phyloP scores from a whole-genome alignment of 1,140 invertebrate species.

The Drosophila willistoni region DNA sequence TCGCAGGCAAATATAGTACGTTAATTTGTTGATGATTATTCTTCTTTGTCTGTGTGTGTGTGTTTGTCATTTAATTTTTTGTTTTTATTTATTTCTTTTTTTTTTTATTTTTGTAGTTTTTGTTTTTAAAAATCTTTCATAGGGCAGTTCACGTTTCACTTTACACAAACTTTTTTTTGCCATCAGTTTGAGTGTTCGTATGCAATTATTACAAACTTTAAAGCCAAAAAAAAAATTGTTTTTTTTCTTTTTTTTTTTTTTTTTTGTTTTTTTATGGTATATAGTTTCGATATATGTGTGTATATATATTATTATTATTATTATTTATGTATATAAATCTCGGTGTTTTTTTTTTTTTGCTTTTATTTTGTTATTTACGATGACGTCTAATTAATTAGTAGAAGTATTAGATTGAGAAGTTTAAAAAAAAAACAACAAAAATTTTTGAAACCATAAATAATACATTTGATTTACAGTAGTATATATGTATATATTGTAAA shows the following conservation, averaged over 20 bases:
- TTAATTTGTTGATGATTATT: constrained; percentile 33
- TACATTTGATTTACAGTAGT: background rate
- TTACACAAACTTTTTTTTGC: constrained; percentile 47
- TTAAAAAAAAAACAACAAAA: background rate
- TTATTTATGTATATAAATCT: constrained; percentile 11
- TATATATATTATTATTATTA: constrained; percentile 3
- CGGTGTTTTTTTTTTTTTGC: background rate
- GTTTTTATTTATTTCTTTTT: constrained; percentile 23
- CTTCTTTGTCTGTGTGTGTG: background rate
- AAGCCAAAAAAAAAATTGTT: constrained; percentile 30
- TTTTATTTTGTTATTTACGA: constrained; percentile 2
- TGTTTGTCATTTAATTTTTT: background rate
- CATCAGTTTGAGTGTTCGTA: constrained; percentile 39
- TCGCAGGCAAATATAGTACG: constrained; percentile 36
- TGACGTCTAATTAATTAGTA: constrained; percentile 10
- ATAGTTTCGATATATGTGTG: constrained; percentile 6
- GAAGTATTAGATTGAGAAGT: background rate
- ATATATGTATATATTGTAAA: background rate
- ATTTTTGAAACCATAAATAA: constrained; percentile 6
- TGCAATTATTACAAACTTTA: constrained; percentile 18
- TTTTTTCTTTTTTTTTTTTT: too few species aligned
- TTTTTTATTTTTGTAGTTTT: constrained; percentile 18
- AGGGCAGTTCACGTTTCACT: constrained; percentile 75
- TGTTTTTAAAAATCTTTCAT: constrained; percentile 67
- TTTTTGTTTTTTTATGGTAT: too few species aligned